phyloP scores from a whole-genome alignment of 2,797 vertebrate genomes.

The Molothrus ater region DNA sequence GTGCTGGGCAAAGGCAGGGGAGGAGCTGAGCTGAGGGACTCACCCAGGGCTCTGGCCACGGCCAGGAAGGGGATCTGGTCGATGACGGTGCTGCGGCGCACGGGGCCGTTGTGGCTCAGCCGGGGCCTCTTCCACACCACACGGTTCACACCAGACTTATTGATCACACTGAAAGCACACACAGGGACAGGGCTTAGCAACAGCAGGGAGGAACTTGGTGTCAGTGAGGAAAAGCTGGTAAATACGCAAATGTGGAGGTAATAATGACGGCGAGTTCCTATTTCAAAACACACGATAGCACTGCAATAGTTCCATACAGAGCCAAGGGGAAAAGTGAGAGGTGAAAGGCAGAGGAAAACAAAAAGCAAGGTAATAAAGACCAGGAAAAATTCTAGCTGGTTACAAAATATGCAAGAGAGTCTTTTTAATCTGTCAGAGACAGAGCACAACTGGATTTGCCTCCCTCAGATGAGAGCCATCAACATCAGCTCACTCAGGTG shows the following conservation, averaged over 20 bases:
- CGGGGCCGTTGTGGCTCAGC: slow-evolving; percentile 91
- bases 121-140: slow-evolving; percentile 97
- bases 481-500: not conserved
- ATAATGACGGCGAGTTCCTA: not conserved
- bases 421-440: not conserved
- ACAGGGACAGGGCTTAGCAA: not conserved
- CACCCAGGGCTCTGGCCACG: slow-evolving; percentile 94
- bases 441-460: not conserved
- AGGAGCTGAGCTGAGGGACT: not conserved
- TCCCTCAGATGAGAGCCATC: not conserved
- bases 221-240: not conserved
- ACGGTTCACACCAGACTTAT: slow-evolving; percentile 95
- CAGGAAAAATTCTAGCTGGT: not conserved
- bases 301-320: not conserved
- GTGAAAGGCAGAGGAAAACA: not conserved
- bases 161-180: slow-evolving; percentile 86
- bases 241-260: not conserved
- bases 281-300: not conserved
- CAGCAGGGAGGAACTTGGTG: not conserved
- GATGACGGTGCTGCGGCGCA: slow-evolving; percentile 93
- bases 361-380: not conserved
- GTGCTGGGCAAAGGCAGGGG: too few species aligned
- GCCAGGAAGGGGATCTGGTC: slow-evolving; percentile 98
- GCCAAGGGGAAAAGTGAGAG: not conserved
- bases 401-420: not conserved